Evolutionary conservation across 2,888 invertebrate species (phyloP), one percentile per base, ranked within the genome.

Genomic region (Acanthosepion pharaonis): DNA sequence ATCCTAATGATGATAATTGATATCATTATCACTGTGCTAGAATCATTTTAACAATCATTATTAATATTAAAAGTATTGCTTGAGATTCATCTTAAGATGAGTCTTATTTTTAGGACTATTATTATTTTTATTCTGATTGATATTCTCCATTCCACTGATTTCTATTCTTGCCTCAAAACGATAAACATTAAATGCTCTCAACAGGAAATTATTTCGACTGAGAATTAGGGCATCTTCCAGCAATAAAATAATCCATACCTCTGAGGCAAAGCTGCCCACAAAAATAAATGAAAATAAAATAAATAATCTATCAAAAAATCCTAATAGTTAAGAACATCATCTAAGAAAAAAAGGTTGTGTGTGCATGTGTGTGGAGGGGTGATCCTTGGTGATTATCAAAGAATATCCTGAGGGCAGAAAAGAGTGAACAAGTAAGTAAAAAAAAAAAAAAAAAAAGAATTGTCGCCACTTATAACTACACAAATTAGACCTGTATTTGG

Each of bases 161-260:
- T 78, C 78, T 78, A 78, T 78, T 78, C 78, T n/a, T n/a, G 78
- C 28, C n/a, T 78, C 78, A 78, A 78, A 55, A 78, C n/a, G 78
- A n/a, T 78, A 78, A 78, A 78, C 78, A 78, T 78, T 78, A 78
- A 78, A 78, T 78, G 78, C 78, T 78, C 78, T 78, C n/a, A 28
- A 78, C 78, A 78, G 78, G 78, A 78, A 78, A 78, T 78, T 78
- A 78, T 78, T 78, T 78, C 78, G n/a, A 78, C n/a, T 78, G 78
- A n/a, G 78, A 78, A 78, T 78, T 78, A n/a, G 78, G 78, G n/a
- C 78, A 78, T 78, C 78, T 78, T 78, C 78, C n/a, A 78, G 78
- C 78, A n/a, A 78, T 78, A 78, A 78, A 78, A 78, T 78, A 78
- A 78, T 78, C 78, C n/a, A 78, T 78, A 78, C n/a, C 78, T 78